Evolutionary conservation across 1,140 invertebrate genomes (phyloP).

Genomic region (Drosophila erecta): DNA sequence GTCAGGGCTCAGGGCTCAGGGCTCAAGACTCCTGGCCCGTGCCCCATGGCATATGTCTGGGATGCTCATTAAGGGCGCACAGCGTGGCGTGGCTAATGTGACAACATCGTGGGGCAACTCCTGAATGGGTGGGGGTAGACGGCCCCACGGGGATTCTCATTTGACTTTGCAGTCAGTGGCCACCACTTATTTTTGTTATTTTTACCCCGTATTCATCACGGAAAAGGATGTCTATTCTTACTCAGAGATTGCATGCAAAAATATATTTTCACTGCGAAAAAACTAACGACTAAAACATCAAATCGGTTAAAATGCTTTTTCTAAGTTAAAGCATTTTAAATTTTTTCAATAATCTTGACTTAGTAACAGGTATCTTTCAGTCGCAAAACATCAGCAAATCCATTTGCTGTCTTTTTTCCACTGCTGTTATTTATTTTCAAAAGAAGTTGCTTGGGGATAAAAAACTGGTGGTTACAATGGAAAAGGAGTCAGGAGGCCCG

Average conservation of each 20-base stretch:
- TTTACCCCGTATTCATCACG: not conserved
- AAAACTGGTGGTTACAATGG: not conserved
- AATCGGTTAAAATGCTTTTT: too few species aligned
- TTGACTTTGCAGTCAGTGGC: constrained; percentile 68
- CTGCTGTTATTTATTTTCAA: constrained; percentile 51
- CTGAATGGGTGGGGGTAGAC: constrained; percentile 31
- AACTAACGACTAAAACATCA: too few species aligned
- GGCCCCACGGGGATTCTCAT: constrained; percentile 61
- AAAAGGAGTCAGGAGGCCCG: constrained; percentile 19
- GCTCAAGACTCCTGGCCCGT: constrained; percentile 17
- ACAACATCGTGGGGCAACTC: constrained; percentile 50
- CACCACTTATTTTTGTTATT: constrained; percentile 25
- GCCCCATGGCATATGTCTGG: constrained; percentile 72
- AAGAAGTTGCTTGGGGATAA: not conserved
- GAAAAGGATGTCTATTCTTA: not conserved
- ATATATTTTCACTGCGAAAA: too few species aligned
- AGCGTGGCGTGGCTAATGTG: constrained; percentile 78
- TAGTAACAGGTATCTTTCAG: constrained; percentile 9
- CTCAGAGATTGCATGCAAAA: not conserved
- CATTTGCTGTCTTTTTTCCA: constrained; percentile 6
- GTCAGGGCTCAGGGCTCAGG: constrained; percentile 4
- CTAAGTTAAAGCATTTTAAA: too few species aligned
- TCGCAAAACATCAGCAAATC: not conserved
- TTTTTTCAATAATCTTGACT: too few species aligned
- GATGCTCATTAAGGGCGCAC: constrained; percentile 78